phyloP scores from a whole-genome alignment of 1,140 invertebrate species.

The Tetramorium parvispinum region DNA sequence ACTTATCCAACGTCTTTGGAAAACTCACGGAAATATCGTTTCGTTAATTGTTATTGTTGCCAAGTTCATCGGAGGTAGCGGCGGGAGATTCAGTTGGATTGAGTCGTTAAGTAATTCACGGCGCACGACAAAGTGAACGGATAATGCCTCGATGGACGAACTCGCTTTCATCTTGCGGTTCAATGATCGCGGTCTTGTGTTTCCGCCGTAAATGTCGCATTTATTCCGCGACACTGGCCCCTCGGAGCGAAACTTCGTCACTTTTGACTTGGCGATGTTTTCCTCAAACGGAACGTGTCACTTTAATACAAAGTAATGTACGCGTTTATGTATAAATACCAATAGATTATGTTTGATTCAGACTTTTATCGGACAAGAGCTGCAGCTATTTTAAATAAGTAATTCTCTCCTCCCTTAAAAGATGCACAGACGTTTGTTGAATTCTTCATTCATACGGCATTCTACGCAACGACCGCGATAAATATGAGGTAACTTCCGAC shows the following conservation, averaged over 20 bases:
- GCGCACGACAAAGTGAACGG: not conserved
- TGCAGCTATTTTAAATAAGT: constrained; percentile 31
- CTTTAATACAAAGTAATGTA: no score
- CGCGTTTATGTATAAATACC: not conserved
- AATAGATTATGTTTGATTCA: not conserved
- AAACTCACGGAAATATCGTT: constrained; percentile 12
- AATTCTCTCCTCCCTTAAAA: constrained; percentile 1
- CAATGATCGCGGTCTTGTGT: constrained; percentile 7
- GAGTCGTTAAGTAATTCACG: not conserved
- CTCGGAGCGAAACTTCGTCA: not conserved
- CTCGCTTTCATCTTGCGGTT: constrained; percentile 51
- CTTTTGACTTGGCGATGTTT: constrained; percentile 10
- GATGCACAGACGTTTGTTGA: not conserved
- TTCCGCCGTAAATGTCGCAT: constrained; percentile 7
- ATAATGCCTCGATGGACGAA: constrained; percentile 12
- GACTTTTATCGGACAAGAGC: not conserved
- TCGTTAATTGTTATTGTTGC: not conserved
- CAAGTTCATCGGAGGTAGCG: not conserved
- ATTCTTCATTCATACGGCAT: not conserved
- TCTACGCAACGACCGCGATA: constrained; percentile 35
- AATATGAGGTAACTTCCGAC: constrained; percentile 64
- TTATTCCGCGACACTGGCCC: constrained; percentile 22
- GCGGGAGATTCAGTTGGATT: not conserved
- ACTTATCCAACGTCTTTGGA: constrained; percentile 25
- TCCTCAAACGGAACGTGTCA: not conserved